Percentiles rank a stretch among this genome's conserved stretches.
These are phyloP conservation scores for Sinocyclocheilus grahami DNA, from an alignment of 2,113 vertebrate genomes.

Conservation along the genomic window DNA sequence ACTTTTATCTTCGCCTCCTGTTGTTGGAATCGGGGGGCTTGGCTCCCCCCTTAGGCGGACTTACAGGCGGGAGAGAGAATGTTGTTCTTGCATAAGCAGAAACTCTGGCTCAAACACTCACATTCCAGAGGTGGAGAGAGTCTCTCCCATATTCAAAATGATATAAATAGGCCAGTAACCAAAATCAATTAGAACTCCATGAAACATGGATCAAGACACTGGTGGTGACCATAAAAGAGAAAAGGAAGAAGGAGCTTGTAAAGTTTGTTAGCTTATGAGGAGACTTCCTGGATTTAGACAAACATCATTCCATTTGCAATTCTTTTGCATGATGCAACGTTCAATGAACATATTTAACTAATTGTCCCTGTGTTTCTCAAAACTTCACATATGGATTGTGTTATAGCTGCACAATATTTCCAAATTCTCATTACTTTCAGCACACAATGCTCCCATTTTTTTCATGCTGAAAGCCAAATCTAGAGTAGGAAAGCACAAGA, in stretches of 20 bases:
- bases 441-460: conserved; percentile 10
- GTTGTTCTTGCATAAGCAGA: conserved; percentile 44
- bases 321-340: conserved; percentile 26
- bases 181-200: conserved; percentile 11
- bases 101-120: conserved; percentile 36
- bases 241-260: not conserved
- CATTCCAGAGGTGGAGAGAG: not conserved
- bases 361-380: not conserved
- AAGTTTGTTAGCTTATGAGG: not conserved
- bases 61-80: not conserved
- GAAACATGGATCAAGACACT: not conserved
- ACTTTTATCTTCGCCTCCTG: conserved; percentile 22
- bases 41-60: conserved; percentile 13
- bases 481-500: conserved; percentile 18
- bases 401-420: conserved; percentile 3
- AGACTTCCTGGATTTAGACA: not conserved
- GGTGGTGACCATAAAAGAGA: not conserved
- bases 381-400: conserved; percentile 8
- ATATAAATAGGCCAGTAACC: conserved; percentile 32
- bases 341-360: not conserved
- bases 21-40: conserved; percentile 6
- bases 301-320: conserved; percentile 17
- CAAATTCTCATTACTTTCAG: not conserved
- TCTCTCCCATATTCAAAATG: not conserved
- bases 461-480: conserved; percentile 15